Percentiles rank a stretch among this genome's conserved stretches.
These are phyloP conservation scores for Nomada fabriciana DNA, from an alignment of 2,888 invertebrate species.

Conservation along the genomic window DNA sequence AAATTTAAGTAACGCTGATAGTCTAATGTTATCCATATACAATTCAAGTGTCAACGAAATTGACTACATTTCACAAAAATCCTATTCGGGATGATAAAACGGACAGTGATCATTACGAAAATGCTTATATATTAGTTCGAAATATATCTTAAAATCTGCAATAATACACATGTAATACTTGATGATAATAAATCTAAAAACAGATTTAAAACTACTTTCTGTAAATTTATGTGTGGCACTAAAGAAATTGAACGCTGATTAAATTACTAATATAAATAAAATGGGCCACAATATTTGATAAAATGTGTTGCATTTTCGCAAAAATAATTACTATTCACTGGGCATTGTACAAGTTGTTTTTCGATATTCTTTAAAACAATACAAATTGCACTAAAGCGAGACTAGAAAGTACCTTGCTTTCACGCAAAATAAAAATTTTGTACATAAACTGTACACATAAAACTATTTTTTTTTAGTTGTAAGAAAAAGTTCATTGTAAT, in stretches of 20 bases:
- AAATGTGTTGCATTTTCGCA: constrained; percentile 7
- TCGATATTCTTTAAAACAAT: background rate
- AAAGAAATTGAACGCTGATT: constrained; percentile 1
- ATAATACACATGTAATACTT: constrained; percentile 26
- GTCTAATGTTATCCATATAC: background rate
- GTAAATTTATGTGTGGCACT: constrained; percentile 9
- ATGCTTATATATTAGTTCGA: constrained; percentile 10
- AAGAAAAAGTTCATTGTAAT: constrained; percentile 13
- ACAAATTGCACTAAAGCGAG: constrained; percentile 20
- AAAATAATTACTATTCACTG: background rate
- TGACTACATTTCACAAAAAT: constrained; percentile 1
- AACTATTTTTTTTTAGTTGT: constrained; percentile 11
- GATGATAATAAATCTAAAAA: constrained; percentile 26
- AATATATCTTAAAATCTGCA: constrained; percentile 9
- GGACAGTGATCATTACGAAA: background rate
- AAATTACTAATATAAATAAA: constrained; percentile 13
- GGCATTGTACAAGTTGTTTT: constrained; percentile 2
- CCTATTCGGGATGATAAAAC: constrained; percentile 33
- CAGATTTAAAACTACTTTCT: constrained; percentile 14
- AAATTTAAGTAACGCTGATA: constrained; percentile 13
- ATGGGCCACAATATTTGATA: constrained; percentile 6
- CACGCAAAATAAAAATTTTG: constrained; percentile 2
- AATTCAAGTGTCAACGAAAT: constrained; percentile 6
- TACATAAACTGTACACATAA: constrained; percentile 10
- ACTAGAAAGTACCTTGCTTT: constrained; percentile 40